Evolutionary conservation across 2,113 vertebrate species (phyloP).

Genomic region (Semicossyphus pulcher): DNA sequence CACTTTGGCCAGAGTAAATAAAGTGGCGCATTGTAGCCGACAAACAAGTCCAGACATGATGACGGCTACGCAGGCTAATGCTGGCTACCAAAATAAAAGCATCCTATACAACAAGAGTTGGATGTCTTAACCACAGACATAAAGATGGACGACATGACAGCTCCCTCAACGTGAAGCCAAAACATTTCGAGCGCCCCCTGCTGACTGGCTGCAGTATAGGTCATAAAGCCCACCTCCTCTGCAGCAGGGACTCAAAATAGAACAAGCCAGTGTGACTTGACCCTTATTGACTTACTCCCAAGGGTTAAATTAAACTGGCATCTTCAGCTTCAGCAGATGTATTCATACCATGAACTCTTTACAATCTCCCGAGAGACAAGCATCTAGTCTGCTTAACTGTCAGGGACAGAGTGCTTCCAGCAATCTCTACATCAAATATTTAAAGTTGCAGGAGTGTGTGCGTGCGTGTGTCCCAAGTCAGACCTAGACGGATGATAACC

Average conservation of each 20-base stretch:
- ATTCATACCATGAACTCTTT: constrained; percentile 16
- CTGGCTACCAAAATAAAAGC: too few species aligned
- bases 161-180: too few species aligned
- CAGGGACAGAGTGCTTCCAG: constrained; percentile 19
- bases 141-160: too few species aligned
- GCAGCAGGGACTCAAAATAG: not conserved
- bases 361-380: constrained; percentile 31
- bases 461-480: not conserved
- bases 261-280: constrained; percentile 4
- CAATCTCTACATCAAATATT: constrained; percentile 51
- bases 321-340: constrained; percentile 21
- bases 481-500: not conserved
- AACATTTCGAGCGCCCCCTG: too few species aligned
- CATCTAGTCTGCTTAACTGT: constrained; percentile 20
- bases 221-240: too few species aligned
- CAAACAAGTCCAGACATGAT: too few species aligned
- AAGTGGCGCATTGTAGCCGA: too few species aligned
- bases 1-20: too few species aligned
- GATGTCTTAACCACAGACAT: too few species aligned
- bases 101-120: too few species aligned
- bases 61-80: too few species aligned
- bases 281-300: constrained; percentile 10
- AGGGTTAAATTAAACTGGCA: constrained; percentile 6
- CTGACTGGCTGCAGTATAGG: too few species aligned
- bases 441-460: constrained; percentile 19